Evolutionary conservation across 2,888 invertebrate species (phyloP).

Genomic region (Sinotaia quadrata): DNA sequence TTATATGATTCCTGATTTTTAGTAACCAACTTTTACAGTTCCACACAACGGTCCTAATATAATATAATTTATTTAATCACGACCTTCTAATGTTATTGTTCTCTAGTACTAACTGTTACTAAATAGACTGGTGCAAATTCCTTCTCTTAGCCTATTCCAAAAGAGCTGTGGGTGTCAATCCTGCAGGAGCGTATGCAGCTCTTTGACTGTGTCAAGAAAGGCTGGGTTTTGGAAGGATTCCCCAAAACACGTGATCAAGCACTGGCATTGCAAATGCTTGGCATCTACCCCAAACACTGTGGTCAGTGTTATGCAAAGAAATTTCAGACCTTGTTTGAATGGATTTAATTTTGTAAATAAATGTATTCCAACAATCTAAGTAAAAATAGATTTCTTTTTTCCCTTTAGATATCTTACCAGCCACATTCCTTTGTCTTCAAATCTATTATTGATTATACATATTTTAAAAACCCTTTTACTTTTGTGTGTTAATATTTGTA

Average conservation of each 20-base stretch:
- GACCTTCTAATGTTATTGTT: no score
- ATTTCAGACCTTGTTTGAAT: neutral
- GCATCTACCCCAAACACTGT: conserved; percentile 71
- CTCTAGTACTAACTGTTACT: no score
- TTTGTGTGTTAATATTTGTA: neutral
- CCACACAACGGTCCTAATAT: no score
- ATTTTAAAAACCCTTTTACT: neutral
- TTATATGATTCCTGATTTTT: no score
- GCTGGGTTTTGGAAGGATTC: conserved; percentile 71
- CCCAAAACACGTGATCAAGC: conserved; percentile 70
- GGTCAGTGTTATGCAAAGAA: conserved; percentile 48
- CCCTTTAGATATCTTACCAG: neutral
- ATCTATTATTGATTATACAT: no score
- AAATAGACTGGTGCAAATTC: no score
- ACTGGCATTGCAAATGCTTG: conserved; percentile 65
- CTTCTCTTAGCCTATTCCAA: conserved; percentile 66
- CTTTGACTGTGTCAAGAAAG: conserved; percentile 70
- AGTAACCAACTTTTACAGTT: no score
- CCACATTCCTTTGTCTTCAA: no score
- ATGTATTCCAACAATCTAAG: neutral
- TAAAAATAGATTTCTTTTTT: neutral
- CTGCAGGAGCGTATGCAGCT: conserved; percentile 61
- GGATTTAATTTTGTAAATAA: neutral
- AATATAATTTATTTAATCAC: no score
- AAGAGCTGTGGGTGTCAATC: conserved; percentile 67